A percentile compares a stretch with the other conserved stretches of the same genome.
phyloP scores from a whole-genome alignment of 2,113 vertebrate species.

The Colistium nudipinnis region DNA sequence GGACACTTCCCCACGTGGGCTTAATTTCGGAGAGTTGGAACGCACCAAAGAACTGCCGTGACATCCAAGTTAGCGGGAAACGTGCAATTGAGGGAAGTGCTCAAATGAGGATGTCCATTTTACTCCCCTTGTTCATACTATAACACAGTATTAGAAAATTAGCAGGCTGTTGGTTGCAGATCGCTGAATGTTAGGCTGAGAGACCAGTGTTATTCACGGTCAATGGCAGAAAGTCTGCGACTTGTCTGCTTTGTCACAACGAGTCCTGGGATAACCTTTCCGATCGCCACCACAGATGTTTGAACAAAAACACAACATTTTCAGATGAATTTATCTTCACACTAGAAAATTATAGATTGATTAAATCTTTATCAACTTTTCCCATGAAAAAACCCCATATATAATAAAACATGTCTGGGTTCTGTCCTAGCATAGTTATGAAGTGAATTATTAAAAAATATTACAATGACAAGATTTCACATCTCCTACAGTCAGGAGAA shows the following conservation, averaged over 20 bases:
- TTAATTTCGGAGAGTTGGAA: too few species aligned
- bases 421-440: background rate
- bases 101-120: background rate
- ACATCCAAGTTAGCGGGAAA: too few species aligned
- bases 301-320: conserved; percentile 12
- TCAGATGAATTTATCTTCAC: conserved; percentile 21
- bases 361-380: background rate
- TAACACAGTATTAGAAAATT: too few species aligned
- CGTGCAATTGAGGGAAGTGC: too few species aligned
- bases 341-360: background rate
- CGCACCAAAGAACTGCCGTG: too few species aligned
- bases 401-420: background rate
- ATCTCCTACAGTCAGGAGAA: background rate
- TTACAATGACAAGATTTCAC: background rate
- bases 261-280: background rate
- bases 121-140: background rate
- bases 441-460: conserved; percentile 2
- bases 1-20: too few species aligned
- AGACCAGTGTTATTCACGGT: conserved; percentile 8
- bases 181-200: background rate
- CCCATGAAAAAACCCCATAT: background rate
- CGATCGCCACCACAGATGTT: conserved; percentile 11
- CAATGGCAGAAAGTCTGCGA: background rate
- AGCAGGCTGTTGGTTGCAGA: background rate
- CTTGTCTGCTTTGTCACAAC: background rate